These are phyloP conservation scores for Entosphenus tridentatus DNA, from an alignment of 2,113 vertebrate genomes.

Conservation along the genomic window DNA sequence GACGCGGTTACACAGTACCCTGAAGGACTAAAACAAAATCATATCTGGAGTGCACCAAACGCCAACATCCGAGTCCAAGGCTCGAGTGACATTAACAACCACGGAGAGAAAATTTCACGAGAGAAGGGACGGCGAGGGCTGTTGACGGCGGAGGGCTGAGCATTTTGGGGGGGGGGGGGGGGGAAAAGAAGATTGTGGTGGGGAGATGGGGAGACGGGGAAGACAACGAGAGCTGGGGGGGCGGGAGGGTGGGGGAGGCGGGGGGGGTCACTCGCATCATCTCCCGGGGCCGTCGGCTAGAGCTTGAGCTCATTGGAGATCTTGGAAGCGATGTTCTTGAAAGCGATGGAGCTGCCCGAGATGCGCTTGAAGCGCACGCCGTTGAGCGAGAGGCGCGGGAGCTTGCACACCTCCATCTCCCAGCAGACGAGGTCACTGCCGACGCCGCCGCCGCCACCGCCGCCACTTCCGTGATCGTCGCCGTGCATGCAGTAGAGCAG, in stretches of 20 bases:
- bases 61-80: too few species aligned
- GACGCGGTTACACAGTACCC: too few species aligned
- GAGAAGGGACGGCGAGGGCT: too few species aligned
- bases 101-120: too few species aligned
- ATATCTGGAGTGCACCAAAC: too few species aligned
- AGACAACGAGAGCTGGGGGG: neutral
- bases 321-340: slow-evolving; percentile 99
- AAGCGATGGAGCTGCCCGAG: slow-evolving; percentile 94
- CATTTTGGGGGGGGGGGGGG: neutral
- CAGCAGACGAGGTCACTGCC: slow-evolving; percentile 58
- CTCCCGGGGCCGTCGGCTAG: slow-evolving; percentile 20
- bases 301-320: slow-evolving; percentile 98
- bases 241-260: neutral
- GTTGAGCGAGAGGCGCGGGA: slow-evolving; percentile 91
- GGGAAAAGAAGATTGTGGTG: neutral
- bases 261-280: neutral
- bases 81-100: too few species aligned
- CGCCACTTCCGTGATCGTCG: slow-evolving; percentile 43
- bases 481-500: slow-evolving; percentile 85
- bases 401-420: slow-evolving; percentile 99
- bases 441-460: neutral
- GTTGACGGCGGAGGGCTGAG: neutral
- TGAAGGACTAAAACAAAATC: too few species aligned
- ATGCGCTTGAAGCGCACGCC: slow-evolving; percentile 95
- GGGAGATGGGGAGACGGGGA: neutral